Evolutionary conservation across 2,797 vertebrate species (phyloP).

Genomic region (Paramormyrops hopkinsi): DNA sequence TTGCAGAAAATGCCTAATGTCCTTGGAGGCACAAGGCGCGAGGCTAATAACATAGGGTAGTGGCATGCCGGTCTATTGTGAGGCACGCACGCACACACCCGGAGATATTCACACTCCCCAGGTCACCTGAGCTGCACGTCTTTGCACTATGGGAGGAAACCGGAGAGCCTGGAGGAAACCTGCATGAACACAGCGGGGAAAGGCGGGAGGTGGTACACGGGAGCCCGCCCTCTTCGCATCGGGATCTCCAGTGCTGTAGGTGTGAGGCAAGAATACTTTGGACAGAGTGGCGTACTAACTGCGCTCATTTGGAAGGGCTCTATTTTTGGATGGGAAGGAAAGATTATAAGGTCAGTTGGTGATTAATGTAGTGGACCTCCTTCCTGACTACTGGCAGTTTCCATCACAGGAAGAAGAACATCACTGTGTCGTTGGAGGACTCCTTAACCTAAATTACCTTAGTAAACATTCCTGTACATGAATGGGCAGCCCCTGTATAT

Average conservation of each 20-base stretch:
- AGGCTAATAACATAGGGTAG: not conserved
- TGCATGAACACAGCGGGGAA: not conserved
- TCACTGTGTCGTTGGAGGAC: not conserved
- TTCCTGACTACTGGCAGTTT: not conserved
- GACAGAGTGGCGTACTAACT: not conserved
- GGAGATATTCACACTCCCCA: not conserved
- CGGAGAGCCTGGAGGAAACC: not conserved
- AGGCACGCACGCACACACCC: not conserved
- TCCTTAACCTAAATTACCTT: not conserved
- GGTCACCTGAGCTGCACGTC: not conserved
- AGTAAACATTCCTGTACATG: not conserved
- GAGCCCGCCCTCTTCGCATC: not conserved
- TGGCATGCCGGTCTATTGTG: not conserved
- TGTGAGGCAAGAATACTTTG: not conserved
- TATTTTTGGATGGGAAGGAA: conserved; percentile 4
- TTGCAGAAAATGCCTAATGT: not conserved
- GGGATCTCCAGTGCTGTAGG: not conserved
- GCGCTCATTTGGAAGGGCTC: not conserved
- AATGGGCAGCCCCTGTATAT: not conserved
- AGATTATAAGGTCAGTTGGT: conserved; percentile 10
- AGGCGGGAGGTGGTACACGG: not conserved
- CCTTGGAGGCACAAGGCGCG: not conserved
- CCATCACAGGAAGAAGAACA: not conserved
- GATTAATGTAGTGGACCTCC: conserved; percentile 1
- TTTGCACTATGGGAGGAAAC: not conserved